Conservation (phyloP, 2,113 vertebrate genomes). For the Paralichthys olivaceus region DNA sequence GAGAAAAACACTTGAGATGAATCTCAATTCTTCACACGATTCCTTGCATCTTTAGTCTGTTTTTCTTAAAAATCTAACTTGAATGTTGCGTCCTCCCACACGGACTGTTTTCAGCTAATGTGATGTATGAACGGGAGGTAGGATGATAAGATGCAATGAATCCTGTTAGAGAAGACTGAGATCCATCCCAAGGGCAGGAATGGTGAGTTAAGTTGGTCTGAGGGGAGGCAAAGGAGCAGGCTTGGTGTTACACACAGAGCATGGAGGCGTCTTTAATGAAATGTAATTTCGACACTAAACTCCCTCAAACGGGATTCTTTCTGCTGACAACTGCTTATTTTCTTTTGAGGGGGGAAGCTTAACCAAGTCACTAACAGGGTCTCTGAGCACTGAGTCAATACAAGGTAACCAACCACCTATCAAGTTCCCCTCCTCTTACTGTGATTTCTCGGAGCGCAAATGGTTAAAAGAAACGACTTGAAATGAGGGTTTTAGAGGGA, state of each 20-base stretch:
- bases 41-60: constrained; percentile 37
- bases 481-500: constrained; percentile 12
- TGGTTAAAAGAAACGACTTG: constrained; percentile 3
- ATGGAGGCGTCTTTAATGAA: constrained; percentile 48
- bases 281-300: constrained; percentile 10
- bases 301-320: not conserved
- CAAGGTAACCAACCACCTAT: not conserved
- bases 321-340: not conserved
- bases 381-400: constrained; percentile 9
- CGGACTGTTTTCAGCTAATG: not conserved
- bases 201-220: constrained; percentile 48
- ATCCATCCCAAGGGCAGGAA: constrained; percentile 37
- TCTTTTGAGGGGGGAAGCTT: not conserved
- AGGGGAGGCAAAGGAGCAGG: constrained; percentile 46
- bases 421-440: constrained; percentile 8
- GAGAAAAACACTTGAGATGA: constrained; percentile 7
- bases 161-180: constrained; percentile 43
- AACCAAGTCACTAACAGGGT: not conserved
- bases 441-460: not conserved
- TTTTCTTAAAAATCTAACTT: not conserved
- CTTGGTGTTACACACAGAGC: constrained; percentile 63
- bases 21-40: constrained; percentile 48
- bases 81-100: not conserved
- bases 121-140: not conserved
- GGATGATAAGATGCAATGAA: constrained; percentile 51